Percentiles rank a stretch among this genome's conserved stretches.
Evolutionary conservation across 2,797 vertebrate genomes (phyloP).

Genomic region (Petrocephalus schoutedeni): DNA sequence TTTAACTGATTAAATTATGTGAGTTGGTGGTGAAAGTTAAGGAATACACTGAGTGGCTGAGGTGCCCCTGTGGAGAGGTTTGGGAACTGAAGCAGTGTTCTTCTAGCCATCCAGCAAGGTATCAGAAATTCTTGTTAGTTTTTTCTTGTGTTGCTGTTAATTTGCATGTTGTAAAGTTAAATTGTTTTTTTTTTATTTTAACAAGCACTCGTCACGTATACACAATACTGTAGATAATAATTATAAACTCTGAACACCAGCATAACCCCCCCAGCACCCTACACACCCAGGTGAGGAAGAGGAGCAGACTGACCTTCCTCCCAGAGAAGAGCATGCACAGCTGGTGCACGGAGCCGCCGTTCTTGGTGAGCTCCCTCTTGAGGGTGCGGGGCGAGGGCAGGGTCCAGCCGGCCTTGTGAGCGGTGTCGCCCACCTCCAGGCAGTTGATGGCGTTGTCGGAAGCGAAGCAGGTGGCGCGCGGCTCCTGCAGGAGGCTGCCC

Average conservation of each 20-base stretch:
- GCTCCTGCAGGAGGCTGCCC: conserved; percentile 87
- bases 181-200: neutral
- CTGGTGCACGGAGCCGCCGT: conserved; percentile 89
- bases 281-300: neutral
- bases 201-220: no score
- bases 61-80: neutral
- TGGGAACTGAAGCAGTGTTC: neutral
- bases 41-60: neutral
- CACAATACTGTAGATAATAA: neutral
- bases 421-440: conserved; percentile 58
- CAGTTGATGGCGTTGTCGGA: conserved; percentile 90
- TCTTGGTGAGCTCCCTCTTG: conserved; percentile 85
- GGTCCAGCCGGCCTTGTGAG: conserved; percentile 66
- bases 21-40: neutral
- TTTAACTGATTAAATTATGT: neutral
- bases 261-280: neutral
- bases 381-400: conserved; percentile 84
- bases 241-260: neutral
- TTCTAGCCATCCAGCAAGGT: neutral
- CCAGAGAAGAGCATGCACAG: conserved; percentile 86
- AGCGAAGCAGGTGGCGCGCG: conserved; percentile 76
- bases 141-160: neutral
- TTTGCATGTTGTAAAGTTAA: neutral
- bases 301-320: conserved; percentile 71
- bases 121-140: neutral